Percentiles rank a stretch among this genome's conserved stretches.
Evolutionary conservation across 2,113 vertebrate genomes (phyloP).

Genomic region (Clarias gariepinus): DNA sequence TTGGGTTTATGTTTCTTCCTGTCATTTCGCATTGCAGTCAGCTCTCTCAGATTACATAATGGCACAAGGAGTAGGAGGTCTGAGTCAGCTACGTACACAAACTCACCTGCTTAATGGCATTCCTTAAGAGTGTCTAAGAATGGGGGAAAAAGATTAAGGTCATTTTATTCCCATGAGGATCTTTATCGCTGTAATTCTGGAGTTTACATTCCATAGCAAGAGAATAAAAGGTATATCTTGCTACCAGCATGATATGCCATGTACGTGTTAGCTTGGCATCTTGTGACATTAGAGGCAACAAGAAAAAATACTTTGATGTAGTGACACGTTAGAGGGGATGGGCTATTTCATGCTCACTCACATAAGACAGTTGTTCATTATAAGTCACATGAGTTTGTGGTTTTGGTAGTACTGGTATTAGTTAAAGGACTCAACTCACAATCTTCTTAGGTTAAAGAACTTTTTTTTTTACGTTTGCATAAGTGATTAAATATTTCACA

Average conservation of each 20-base stretch:
- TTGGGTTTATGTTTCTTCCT: conserved; percentile 9
- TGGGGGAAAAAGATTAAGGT: conserved; percentile 43
- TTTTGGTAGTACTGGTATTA: not conserved
- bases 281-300: not conserved
- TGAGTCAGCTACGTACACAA: conserved; percentile 54
- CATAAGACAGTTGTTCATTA: not conserved
- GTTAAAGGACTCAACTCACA: not conserved
- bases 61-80: conserved; percentile 32
- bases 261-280: no score
- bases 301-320: not conserved
- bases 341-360: not conserved
- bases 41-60: conserved; percentile 1
- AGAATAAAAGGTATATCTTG: not conserved
- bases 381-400: not conserved
- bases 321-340: not conserved
- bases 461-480: not conserved
- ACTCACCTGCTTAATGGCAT: conserved; percentile 51
- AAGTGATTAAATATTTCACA: not conserved
- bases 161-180: conserved; percentile 10
- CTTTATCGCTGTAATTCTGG: not conserved
- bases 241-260: not conserved
- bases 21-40: conserved; percentile 11
- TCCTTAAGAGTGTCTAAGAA: conserved; percentile 45
- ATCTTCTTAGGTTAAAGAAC: not conserved
- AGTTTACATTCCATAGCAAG: conserved; percentile 7